Conservation (phyloP, 2,113 vertebrate genomes). For the Meleagris gallopavo region DNA sequence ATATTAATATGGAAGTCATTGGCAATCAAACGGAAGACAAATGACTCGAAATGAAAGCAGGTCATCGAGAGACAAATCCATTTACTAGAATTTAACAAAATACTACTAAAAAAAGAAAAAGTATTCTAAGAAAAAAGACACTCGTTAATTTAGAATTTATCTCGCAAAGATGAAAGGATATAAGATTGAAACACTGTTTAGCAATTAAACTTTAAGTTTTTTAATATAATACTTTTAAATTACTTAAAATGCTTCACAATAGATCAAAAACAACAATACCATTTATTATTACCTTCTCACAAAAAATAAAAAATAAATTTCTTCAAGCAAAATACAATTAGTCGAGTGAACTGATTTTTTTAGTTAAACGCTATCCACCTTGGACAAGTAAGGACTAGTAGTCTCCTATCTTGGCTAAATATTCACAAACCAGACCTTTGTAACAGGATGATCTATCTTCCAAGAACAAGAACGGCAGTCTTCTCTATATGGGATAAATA, state of each 20-base stretch:
- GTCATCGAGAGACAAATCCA: not conserved
- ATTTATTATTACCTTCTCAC: not conserved
- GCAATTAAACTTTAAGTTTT: not conserved
- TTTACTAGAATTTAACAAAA: not conserved
- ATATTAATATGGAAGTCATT: not conserved
- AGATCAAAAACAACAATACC: not conserved
- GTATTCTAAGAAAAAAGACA: not conserved
- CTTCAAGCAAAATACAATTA: not conserved
- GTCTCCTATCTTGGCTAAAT: not conserved
- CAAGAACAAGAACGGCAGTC: not conserved
- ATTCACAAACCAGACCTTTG: not conserved
- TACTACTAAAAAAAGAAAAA: not conserved
- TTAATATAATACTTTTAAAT: not conserved
- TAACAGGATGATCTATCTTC: not conserved
- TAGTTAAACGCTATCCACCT: not conserved
- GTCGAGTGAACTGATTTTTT: not conserved
- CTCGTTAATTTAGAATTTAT: not conserved
- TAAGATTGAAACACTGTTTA: not conserved
- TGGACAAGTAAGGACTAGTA: not conserved
- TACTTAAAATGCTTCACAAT: not conserved
- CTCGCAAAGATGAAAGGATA: not conserved
- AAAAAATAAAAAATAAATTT: not conserved
- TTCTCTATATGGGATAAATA: rapidly evolving
- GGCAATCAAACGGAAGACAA: not conserved
- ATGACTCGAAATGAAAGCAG: not conserved